Conservation (phyloP, 2,113 vertebrate species). For the Phasianus colchicus region DNA sequence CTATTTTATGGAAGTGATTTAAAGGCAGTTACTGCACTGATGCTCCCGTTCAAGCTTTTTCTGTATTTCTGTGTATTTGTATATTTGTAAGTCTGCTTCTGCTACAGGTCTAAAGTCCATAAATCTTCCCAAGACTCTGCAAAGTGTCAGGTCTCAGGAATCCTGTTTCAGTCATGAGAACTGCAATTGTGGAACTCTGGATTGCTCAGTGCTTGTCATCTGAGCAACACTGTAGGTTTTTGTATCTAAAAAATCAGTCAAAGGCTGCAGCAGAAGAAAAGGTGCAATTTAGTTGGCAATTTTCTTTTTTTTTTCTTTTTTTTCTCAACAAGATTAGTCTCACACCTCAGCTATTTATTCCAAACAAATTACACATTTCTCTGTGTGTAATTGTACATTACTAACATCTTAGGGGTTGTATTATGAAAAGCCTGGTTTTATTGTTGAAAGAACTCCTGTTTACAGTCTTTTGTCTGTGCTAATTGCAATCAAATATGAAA, state of each 20-base stretch:
- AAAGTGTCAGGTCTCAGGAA: background rate
- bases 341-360: background rate
- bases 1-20: background rate
- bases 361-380: background rate
- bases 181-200: background rate
- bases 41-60: background rate
- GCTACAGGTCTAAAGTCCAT: background rate
- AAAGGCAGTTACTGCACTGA: background rate
- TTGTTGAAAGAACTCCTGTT: background rate
- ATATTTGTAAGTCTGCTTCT: background rate
- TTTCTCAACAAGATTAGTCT: background rate
- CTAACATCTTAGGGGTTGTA: background rate
- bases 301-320: background rate
- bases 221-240: background rate
- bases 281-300: background rate
- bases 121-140: background rate
- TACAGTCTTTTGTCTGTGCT: background rate
- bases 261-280: background rate
- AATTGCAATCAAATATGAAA: constrained; percentile 17
- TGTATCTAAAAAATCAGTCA: background rate
- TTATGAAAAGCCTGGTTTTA: background rate
- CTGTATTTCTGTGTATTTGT: background rate
- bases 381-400: background rate
- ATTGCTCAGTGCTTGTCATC: background rate
- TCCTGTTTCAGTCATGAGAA: background rate